A percentile compares a stretch with the other conserved stretches of the same genome.
phyloP scores from a whole-genome alignment of 2,797 vertebrate species.

The Neosilurus mollespiculum region DNA sequence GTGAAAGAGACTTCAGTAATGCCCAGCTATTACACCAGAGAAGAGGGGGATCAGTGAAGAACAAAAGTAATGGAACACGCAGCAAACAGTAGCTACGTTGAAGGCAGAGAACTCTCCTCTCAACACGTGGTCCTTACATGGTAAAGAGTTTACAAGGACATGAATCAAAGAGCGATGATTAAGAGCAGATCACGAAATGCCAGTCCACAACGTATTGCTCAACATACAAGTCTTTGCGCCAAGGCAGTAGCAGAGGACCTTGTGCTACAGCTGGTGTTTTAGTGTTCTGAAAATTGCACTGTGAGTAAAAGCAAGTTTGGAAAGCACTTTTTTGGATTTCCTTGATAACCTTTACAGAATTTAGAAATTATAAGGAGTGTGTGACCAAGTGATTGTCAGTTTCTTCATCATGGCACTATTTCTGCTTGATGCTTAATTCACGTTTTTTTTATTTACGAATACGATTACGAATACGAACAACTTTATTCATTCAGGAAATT shows the following conservation, averaged over 20 bases:
- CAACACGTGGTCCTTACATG: not conserved
- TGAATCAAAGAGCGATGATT: not conserved
- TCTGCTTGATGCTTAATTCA: not conserved
- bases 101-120: not conserved
- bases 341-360: not conserved
- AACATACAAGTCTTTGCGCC: not conserved
- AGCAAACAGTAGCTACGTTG: slow-evolving; percentile 28
- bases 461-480: too few species aligned
- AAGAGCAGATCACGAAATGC: not conserved
- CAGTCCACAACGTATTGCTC: not conserved
- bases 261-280: not conserved
- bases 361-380: not conserved
- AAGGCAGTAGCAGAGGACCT: not conserved
- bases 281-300: not conserved
- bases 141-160: not conserved
- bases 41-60: slow-evolving; percentile 56
- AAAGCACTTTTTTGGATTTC: not conserved
- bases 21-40: slow-evolving; percentile 60
- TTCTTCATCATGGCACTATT: not conserved
- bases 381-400: not conserved
- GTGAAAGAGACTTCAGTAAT: slow-evolving; percentile 49
- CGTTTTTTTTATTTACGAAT: not conserved
- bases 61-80: slow-evolving; percentile 59
- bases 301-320: not conserved
- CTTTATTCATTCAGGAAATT: too few species aligned